phyloP scores from a whole-genome alignment of 2,797 vertebrate species.

The Labroides dimidiatus region DNA sequence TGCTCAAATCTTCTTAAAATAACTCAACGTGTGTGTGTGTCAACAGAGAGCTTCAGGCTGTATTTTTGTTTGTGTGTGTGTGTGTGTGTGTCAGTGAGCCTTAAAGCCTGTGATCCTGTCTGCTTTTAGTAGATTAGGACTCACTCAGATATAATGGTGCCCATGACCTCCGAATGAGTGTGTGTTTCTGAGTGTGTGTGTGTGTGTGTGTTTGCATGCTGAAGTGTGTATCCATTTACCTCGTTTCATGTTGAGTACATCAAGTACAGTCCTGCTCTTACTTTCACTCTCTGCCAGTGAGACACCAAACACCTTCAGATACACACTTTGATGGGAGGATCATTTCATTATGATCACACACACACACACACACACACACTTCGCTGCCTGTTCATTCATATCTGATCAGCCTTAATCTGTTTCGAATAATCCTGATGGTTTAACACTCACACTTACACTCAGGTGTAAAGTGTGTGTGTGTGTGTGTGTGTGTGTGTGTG shows the following conservation, averaged over 20 bases:
- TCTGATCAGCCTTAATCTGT: constrained; percentile 49
- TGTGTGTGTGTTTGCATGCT: constrained; percentile 17
- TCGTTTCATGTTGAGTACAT: constrained; percentile 22
- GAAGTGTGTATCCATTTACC: constrained; percentile 28
- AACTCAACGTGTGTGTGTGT: background rate
- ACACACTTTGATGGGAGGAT: background rate
- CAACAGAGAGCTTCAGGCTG: constrained; percentile 24
- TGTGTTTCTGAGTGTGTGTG: constrained; percentile 2
- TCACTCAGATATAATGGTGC: constrained; percentile 66
- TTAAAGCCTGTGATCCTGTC: constrained; percentile 66
- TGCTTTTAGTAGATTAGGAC: constrained; percentile 73
- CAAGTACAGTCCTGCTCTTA: background rate
- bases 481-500: background rate
- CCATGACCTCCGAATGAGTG: constrained; percentile 36
- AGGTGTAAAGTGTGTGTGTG: background rate
- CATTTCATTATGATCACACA: constrained; percentile 14
- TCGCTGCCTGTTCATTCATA: constrained; percentile 20
- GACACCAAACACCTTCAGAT: background rate
- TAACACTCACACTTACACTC: constrained; percentile 24
- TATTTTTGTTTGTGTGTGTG: constrained; percentile 24
- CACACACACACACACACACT: constrained; percentile 8
- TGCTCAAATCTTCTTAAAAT: constrained; percentile 40
- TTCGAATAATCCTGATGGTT: constrained; percentile 46
- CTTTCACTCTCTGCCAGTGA: constrained; percentile 14
- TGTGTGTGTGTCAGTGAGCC: constrained; percentile 42